Percentiles rank a stretch among this genome's conserved stretches.
Conservation (phyloP, 2,113 vertebrate species). For the Psophia crepitans region DNA sequence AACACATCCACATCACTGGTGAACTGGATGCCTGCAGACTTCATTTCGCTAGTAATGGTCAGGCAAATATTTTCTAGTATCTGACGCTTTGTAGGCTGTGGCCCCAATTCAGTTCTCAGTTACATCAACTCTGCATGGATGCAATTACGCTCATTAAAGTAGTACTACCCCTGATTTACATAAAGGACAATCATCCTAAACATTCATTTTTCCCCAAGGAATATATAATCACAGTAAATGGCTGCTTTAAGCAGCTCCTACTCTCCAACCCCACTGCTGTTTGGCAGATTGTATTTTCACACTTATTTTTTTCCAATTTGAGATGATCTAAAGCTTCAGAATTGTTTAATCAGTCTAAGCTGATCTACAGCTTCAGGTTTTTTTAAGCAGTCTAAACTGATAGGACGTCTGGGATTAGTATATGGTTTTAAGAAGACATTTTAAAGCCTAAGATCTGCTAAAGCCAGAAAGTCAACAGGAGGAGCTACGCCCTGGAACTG, state of each 20-base stretch:
- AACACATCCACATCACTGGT: not conserved
- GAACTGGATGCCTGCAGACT: not conserved
- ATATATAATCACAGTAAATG: not conserved
- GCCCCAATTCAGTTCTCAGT: not conserved
- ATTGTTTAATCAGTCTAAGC: constrained; percentile 23
- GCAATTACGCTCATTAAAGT: constrained; percentile 26
- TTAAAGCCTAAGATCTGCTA: constrained; percentile 8
- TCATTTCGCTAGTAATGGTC: not conserved
- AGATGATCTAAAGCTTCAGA: constrained; percentile 16
- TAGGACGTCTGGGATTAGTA: not conserved
- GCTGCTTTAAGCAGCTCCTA: not conserved
- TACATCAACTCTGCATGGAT: not conserved
- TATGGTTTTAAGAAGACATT: not conserved
- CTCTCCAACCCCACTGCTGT: not conserved
- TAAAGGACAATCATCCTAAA: constrained; percentile 22
- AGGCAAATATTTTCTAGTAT: not conserved
- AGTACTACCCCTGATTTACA: constrained; percentile 16
- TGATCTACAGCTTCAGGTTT: not conserved
- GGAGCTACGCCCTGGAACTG: not conserved
- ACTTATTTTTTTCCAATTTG: not conserved
- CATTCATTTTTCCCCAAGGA: not conserved
- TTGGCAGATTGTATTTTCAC: not conserved
- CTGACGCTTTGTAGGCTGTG: not conserved
- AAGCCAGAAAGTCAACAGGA: constrained; percentile 43
- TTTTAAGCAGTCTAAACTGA: not conserved